Evolutionary conservation across 2,888 invertebrate genomes (phyloP), one percentile per base, ranked within the genome.

Genomic region (Eledone cirrhosa): DNA sequence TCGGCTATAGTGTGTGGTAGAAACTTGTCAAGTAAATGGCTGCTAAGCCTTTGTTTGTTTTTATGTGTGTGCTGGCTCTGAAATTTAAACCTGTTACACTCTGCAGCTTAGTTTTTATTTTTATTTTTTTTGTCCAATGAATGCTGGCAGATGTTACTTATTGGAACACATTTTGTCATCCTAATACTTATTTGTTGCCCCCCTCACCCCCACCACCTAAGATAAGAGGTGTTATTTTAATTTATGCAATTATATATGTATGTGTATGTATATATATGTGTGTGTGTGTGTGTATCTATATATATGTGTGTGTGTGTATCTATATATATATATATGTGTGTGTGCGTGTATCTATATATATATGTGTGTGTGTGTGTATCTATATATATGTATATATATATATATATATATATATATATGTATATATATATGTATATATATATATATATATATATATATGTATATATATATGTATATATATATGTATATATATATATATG

Each of bases 381-480:
- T 59, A 59, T 59, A 59, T 59, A 59, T 59, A 11, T 59, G 24
- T 59, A 59, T 59, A 59, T 59, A 11, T 59, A 59, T 59, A 59
- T 59, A 59, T 59, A 4, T 59, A 4, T 59, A 11, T 59, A 59
- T 59, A 59, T 59, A 59, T 59, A 11, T 59, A 59, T 59, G 24
- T 59, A 59, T 59, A 59, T 59, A 59, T 59, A 11, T 59, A 59
- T 59, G 24, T 59, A 59, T 59, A 11, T 59, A 59, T 59, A 11
- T 59, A 59, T 59, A 59, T 59, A 59, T 59, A 59, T 59, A 59
- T 59, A 59, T 59, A 11, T 59, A 59, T 59, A 59, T 59, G 24
- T 59, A 59, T 59, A 11, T 59, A 59, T 59, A 4, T 59, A 4
- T 59, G 13, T 59, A 59, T 59, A 11, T 59, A 59, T 59, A 59